Conservation (phyloP, 2,888 invertebrate genomes). For the Notodonta dromedarius region DNA sequence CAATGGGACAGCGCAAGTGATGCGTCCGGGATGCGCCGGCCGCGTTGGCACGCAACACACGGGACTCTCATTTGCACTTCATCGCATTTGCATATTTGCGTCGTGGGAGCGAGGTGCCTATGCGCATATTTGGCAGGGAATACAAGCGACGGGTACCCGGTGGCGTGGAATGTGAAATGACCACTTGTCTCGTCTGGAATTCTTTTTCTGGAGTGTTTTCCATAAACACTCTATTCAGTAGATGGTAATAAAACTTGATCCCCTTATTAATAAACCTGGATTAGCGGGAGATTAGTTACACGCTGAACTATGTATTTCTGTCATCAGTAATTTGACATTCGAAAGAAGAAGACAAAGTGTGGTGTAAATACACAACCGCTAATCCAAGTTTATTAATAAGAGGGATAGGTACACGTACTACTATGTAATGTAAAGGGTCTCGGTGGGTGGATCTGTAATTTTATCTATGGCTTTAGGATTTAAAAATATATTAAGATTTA, state of each 20-base stretch:
- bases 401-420: too few relatives aligned
- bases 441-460: too few relatives aligned
- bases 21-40: conserved; percentile 49
- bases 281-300: too few relatives aligned
- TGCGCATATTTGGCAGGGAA: conserved; percentile 41
- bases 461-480: too few relatives aligned
- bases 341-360: too few relatives aligned
- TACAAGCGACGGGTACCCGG: conserved; percentile 20
- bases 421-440: too few relatives aligned
- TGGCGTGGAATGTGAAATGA: conserved; percentile 20
- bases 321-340: too few relatives aligned
- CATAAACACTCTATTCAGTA: neutral
- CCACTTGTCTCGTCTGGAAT: conserved; percentile 2
- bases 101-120: conserved; percentile 48
- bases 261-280: too few relatives aligned
- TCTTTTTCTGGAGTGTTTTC: neutral
- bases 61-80: conserved; percentile 57
- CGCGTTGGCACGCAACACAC: conserved; percentile 49
- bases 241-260: neutral
- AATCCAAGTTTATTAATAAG: too few relatives aligned
- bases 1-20: conserved; percentile 50
- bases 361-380: too few relatives aligned
- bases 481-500: too few relatives aligned
- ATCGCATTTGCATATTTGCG: conserved; percentile 60
- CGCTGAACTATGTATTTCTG: too few relatives aligned